Percentiles rank a stretch among this genome's conserved stretches.
Conservation (phyloP, 2,888 invertebrate species). For the Dioctria rufipes region DNA sequence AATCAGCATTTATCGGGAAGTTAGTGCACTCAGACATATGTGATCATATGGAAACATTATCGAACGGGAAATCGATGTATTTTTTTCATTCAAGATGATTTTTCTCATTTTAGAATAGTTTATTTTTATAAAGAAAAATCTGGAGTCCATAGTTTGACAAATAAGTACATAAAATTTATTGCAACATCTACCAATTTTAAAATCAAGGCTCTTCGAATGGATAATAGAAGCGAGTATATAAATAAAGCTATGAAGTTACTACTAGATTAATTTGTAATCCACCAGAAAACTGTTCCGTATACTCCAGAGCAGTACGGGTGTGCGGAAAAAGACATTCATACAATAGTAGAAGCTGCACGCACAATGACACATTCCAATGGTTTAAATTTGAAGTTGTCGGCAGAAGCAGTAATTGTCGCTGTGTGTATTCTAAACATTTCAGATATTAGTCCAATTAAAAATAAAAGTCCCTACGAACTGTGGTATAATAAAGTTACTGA, state of each 20-base stretch:
- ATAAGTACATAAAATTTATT: too few relatives aligned
- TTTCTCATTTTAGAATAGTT: too few relatives aligned
- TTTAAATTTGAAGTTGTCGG: constrained; percentile 60
- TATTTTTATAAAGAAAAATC: too few relatives aligned
- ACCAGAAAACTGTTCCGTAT: constrained; percentile 63
- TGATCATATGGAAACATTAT: too few relatives aligned
- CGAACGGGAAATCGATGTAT: too few relatives aligned
- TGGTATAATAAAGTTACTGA: constrained; percentile 63
- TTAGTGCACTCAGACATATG: too few relatives aligned
- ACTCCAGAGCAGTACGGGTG: constrained; percentile 67
- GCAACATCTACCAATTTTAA: too few relatives aligned
- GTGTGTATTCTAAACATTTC: constrained; percentile 55
- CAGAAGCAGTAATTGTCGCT: constrained; percentile 62
- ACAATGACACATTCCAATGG: constrained; percentile 60
- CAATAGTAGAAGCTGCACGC: constrained; percentile 65
- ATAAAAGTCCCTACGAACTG: not conserved
- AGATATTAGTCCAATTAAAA: not conserved
- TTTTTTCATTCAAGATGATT: too few relatives aligned
- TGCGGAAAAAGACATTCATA: constrained; percentile 66
- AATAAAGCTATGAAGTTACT: constrained; percentile 60
- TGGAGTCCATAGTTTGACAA: too few relatives aligned
- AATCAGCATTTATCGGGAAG: too few relatives aligned
- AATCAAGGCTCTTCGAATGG: too few relatives aligned
- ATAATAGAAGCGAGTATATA: too few relatives aligned
- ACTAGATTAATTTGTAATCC: constrained; percentile 55